These are phyloP conservation scores for Leiothrix lutea DNA, from an alignment of 2,113 vertebrate species.

Conservation along the genomic window DNA sequence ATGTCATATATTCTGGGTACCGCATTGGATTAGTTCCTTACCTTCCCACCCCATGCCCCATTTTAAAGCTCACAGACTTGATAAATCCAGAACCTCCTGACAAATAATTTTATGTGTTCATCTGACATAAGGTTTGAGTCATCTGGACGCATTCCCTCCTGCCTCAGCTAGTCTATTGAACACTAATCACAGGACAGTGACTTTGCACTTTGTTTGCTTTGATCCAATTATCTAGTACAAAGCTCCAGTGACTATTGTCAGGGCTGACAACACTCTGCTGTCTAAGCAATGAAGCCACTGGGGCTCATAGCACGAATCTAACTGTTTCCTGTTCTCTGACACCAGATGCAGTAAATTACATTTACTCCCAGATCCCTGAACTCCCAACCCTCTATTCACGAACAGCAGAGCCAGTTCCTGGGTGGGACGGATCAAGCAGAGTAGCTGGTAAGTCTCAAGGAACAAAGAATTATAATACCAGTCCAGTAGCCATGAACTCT, in stretches of 20 bases:
- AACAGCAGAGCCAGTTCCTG: slow-evolving; percentile 71
- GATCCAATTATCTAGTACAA: slow-evolving; percentile 72
- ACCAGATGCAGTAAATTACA: slow-evolving; percentile 83
- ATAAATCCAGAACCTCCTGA: slow-evolving; percentile 67
- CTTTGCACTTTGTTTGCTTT: slow-evolving; percentile 77
- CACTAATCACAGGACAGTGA: slow-evolving; percentile 71
- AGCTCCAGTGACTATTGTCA: slow-evolving; percentile 71
- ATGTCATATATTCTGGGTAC: background rate
- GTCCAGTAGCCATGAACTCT: slow-evolving; percentile 32
- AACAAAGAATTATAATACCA: slow-evolving; percentile 46
- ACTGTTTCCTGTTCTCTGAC: slow-evolving; percentile 79
- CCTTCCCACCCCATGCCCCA: background rate
- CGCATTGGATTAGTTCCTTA: background rate
- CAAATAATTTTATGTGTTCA: slow-evolving; percentile 53
- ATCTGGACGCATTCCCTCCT: slow-evolving; percentile 75
- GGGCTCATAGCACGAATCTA: slow-evolving; percentile 59
- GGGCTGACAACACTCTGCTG: slow-evolving; percentile 77
- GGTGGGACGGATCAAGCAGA: slow-evolving; percentile 75
- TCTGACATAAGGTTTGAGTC: slow-evolving; percentile 56
- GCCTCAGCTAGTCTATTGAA: slow-evolving; percentile 88
- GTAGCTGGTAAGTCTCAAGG: slow-evolving; percentile 81
- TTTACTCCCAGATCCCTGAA: slow-evolving; percentile 81
- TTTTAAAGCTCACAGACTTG: slow-evolving; percentile 29
- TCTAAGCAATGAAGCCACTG: slow-evolving; percentile 73
- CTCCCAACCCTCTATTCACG: slow-evolving; percentile 77